Conservation (phyloP, 2,797 vertebrate species). For the Clarias laeviceps region DNA sequence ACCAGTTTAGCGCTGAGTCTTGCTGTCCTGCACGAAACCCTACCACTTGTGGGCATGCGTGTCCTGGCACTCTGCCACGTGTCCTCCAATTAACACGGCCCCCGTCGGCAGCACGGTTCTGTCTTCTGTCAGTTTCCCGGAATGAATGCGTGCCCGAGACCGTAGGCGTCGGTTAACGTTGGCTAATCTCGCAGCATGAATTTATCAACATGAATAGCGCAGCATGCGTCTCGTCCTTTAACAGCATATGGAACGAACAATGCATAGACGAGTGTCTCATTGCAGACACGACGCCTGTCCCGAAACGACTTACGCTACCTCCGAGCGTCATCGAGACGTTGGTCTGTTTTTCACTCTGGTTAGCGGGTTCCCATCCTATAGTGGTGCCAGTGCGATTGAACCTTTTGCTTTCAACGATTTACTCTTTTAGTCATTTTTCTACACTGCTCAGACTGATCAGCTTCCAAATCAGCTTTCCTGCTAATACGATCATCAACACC, state of each 20-base stretch:
- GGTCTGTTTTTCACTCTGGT: background rate
- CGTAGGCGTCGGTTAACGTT: slow-evolving; percentile 29
- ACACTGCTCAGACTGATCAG: background rate
- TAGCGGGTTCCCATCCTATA: background rate
- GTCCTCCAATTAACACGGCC: slow-evolving; percentile 73
- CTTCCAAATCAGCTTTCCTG: background rate
- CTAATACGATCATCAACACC: background rate
- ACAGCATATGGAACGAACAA: background rate
- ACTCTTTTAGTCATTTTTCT: background rate
- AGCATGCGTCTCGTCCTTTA: slow-evolving; percentile 11
- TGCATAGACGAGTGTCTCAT: background rate
- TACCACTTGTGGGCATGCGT: slow-evolving; percentile 57
- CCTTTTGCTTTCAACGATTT: background rate
- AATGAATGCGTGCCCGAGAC: slow-evolving; percentile 15
- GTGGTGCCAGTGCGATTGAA: background rate
- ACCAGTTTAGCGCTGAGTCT: background rate
- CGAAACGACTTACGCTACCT: background rate
- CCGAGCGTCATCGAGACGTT: background rate
- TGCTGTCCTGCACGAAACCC: slow-evolving; percentile 59
- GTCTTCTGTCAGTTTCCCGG: slow-evolving; percentile 31
- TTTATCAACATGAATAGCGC: slow-evolving; percentile 20
- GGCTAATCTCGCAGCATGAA: slow-evolving; percentile 24
- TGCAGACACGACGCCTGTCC: background rate
- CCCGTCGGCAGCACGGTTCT: slow-evolving; percentile 66
- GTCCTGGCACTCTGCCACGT: slow-evolving; percentile 71